These are phyloP conservation scores for Emberiza fucata DNA, from an alignment of 2,113 vertebrate genomes.

Conservation along the genomic window DNA sequence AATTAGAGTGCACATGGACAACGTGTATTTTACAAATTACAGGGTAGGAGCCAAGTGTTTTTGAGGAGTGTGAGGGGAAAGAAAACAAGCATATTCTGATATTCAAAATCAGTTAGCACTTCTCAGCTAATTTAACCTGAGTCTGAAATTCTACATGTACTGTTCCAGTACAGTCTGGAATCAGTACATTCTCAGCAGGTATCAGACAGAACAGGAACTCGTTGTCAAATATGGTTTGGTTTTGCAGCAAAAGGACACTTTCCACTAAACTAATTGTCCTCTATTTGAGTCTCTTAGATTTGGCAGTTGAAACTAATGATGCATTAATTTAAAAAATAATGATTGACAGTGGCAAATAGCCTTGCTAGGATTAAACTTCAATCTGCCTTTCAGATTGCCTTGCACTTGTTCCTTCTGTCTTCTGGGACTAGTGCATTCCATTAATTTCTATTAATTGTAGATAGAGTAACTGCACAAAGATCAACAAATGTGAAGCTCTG, in stretches of 20 bases:
- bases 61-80: not conserved
- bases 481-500: not conserved
- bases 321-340: not conserved
- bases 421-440: not conserved
- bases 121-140: not conserved
- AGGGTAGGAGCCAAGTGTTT: not conserved
- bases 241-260: not conserved
- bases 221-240: not conserved
- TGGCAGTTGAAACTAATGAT: not conserved
- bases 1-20: not conserved
- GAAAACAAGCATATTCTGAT: not conserved
- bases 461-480: not conserved
- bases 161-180: not conserved
- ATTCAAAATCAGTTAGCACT: not conserved
- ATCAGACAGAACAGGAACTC: not conserved
- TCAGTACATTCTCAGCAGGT: not conserved
- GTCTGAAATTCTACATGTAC: not conserved
- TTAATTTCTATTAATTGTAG: not conserved
- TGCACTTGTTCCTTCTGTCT: not conserved
- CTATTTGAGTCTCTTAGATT: not conserved
- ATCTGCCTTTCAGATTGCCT: not conserved
- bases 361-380: not conserved
- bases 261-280: not conserved
- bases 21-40: not conserved
- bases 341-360: not conserved